Base-by-base conservation (phyloP, 2,797 vertebrate species). In the Danio jaintianensis region DNA sequence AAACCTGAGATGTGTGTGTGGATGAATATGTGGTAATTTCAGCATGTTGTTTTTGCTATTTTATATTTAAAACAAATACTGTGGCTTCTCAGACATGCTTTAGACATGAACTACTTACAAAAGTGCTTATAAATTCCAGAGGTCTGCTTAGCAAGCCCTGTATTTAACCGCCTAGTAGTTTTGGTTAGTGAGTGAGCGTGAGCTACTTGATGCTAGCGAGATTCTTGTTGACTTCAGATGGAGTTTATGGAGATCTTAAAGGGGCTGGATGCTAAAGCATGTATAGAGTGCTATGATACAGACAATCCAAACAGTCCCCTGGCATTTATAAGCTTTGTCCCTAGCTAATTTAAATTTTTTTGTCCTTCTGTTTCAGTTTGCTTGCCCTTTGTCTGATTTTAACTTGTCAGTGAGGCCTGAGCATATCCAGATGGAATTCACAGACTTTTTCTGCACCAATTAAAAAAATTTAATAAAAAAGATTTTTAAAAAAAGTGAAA, bases 31-130 rank as follows among this genome's bases (percentile, higher is more conserved):
- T 15, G 58, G 29, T 7, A 15, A 22, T 61, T 59, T 59, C 43
- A 59, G 55, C 22, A 22, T 69, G 64, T 78, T 78, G 64, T 61
- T 68, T 40, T 40, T 15, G 38, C 15, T 55, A 55, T 38, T 11
- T 53, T 76, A 76, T 29, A 74, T 61, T 61, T 61, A 38, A 66
- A 66, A 66, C 40, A 58, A 68, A 67, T 56, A 78, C n/a, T 68
- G 18, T 55, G 16, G 22, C 12, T 36, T 11, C 53, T 78, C 13
- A 78, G 22, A 58, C 42, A 58, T 22, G 18, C n/a, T 45, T 20
- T 72, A 18, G 53, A 12, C 11, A 18, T 47, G 40, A 18, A 45
- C 43, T 76, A 53, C 61, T 55, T 55, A 22, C 22, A 69, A 48
- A 77, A 40, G 4, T 22, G n/a, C 22, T 47, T 16, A 78, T 68